Evolutionary conservation across 2,888 invertebrate genomes (phyloP).

Genomic region (Lasioglossum vierecki): DNA sequence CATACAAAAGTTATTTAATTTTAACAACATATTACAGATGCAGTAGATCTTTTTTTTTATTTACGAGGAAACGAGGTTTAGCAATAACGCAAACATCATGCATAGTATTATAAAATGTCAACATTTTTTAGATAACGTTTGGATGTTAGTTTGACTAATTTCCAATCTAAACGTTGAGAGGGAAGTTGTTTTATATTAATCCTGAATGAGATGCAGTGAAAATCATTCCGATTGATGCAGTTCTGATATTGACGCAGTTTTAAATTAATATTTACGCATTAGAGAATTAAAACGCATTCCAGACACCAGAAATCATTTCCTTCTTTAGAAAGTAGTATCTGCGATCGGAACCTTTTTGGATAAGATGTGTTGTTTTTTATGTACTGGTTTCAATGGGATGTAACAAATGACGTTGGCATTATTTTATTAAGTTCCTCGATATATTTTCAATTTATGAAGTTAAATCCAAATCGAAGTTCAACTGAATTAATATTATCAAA

Average conservation of each 20-base stretch:
- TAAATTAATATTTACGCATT: background rate
- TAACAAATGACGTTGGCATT: background rate
- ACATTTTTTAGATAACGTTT: background rate
- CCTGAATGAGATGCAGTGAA: background rate
- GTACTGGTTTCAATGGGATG: background rate
- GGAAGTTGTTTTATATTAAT: background rate
- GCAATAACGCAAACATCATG: slow-evolving; percentile 2
- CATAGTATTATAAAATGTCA: background rate
- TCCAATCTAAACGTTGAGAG: background rate
- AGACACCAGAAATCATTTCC: background rate
- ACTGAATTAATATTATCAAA: background rate
- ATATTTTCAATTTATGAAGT: background rate
- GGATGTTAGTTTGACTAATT: background rate
- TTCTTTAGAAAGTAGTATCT: background rate
- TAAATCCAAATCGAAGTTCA: background rate
- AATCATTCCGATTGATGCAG: too few species aligned
- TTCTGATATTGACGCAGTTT: background rate
- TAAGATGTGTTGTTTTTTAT: background rate
- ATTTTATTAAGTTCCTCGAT: too few species aligned
- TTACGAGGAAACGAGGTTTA: background rate
- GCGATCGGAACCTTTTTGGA: background rate
- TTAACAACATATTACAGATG: background rate
- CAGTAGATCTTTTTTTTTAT: background rate
- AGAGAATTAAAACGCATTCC: background rate
- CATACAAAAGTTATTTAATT: background rate